Base-by-base conservation (phyloP, 1,140 invertebrate species). In the Yoshiicerus persimilis region DNA sequence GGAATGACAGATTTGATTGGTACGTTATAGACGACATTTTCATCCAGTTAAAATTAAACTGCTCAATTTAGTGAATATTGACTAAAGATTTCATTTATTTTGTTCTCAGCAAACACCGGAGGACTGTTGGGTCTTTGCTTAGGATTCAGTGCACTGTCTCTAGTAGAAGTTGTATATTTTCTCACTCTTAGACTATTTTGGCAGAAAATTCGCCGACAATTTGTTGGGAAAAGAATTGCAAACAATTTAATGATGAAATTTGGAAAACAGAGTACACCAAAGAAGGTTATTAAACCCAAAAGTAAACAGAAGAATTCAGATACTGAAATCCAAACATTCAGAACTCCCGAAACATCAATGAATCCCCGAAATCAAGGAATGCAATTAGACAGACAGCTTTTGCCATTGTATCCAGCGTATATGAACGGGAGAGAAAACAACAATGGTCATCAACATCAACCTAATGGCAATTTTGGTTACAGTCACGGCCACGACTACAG, bases 91-190 rank as follows among this genome's bases (percentile, higher is more conserved):
- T 20, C n/a, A 20, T 20, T 20, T 20, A 20, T 47, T 56, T 56
- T 16, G n/a, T 56, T n/a, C 8, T 5, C 32, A 66, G 87, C 84
- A 9, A 88, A 88, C 34, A 84, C 62, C 64, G 87, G 83, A 16
- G 83, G 83, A 10, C 23, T 86, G 2, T 47, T 85, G 56, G 80
- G 41, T 84, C 30, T 27, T 23, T 39, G 39, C 8, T 38, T 32
- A 83, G 88, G 88, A 9, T 89, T 87, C 41, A 87, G 86, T 34
- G 62, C 38, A 0, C 56, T 89, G 5, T 87, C 86, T 84, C 23
- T 87, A 3, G 64, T 89, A n/a, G 88, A 89, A 23, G 34, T 87
- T 2, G 23, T 89, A 10, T 89, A 89, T 32, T 89, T 89, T 56
- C 34, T 87, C 25, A 89, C 86, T 20, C 38, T 89, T 16, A 25